These are phyloP conservation scores for Protaetia brevitarsis DNA, from an alignment of 1,140 invertebrate genomes.

Conservation along the genomic window DNA sequence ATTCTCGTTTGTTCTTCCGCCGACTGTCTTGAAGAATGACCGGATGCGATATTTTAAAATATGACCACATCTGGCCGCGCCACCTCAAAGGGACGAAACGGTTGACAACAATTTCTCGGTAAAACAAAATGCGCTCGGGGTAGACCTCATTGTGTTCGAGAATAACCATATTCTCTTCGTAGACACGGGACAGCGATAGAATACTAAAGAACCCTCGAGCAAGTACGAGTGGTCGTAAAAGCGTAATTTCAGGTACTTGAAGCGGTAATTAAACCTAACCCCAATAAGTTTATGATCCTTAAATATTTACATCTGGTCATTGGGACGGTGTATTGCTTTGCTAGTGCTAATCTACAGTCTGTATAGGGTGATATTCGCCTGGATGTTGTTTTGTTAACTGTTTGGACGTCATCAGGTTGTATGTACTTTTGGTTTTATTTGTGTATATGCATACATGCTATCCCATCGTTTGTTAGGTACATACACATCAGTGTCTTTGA, in stretches of 20 bases:
- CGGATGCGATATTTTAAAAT: conserved; percentile 16
- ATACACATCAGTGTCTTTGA: no score
- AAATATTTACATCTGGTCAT: conserved; percentile 1
- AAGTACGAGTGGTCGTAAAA: not conserved
- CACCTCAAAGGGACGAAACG: not conserved
- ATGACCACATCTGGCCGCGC: conserved; percentile 7
- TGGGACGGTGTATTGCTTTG: no score
- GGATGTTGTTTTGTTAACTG: no score
- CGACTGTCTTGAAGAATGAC: not conserved
- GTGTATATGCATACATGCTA: no score
- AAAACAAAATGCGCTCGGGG: not conserved
- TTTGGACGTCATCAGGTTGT: no score
- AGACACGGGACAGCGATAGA: not conserved
- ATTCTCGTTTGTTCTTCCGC: not conserved
- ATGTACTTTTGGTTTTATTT: no score
- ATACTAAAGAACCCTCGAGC: conserved; percentile 6
- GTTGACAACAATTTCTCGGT: not conserved
- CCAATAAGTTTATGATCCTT: conserved; percentile 1
- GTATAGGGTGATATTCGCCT: no score
- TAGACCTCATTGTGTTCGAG: not conserved
- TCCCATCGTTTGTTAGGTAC: no score
- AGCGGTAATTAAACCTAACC: not conserved
- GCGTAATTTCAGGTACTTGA: conserved; percentile 15
- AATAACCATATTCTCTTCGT: conserved; percentile 16
- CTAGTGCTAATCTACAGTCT: no score